Evolutionary conservation across 2,797 vertebrate species (phyloP), one percentile per base, ranked within the genome.

Genomic region (Macropus fuliginosus): DNA sequence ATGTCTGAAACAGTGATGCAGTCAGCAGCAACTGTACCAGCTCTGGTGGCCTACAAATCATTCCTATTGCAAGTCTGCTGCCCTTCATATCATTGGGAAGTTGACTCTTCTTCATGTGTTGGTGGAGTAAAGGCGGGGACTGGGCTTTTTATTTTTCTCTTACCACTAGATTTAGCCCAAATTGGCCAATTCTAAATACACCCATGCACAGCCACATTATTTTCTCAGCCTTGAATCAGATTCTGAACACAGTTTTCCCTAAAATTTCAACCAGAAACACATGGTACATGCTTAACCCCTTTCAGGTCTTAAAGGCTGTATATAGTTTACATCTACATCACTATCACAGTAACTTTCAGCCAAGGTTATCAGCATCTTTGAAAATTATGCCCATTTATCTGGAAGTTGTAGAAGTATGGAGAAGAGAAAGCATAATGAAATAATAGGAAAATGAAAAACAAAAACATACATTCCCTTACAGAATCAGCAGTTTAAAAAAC

Each of bases 181-280:
- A 66, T 91, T 62, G 90, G 8, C 96, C 92, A 92, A 93, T 74
- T 97, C 94, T 95, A 96, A 96, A 97, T 55, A 90, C 1, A 95
- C 97, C 46, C 94, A 91, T 57, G 46, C 94, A 91, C 95, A 96
- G 92, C 96, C 97, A 31, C 91, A 90, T 96, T 97, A 95, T 96
- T 97, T 97, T 95, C 74, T 98, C 92, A 95, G 92, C 62, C 92
- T 95, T 95, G 94, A 97, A 91, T 94, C 97, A 93, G 56, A 96
- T 95, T 93, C 62, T 18, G 24, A 95, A 52, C 90, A 92, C 21
- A 59, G 56, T 54, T 91, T 74, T 28, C 54, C 31, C 40, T 54
- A 56, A 96, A 81, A 96, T 34, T 52, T 62, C 27, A 56, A 0
- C 21, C 34, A 40, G 59, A 93, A 95, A 92, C 34, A 59, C 40